Percentiles rank a stretch among this genome's conserved stretches.
Evolutionary conservation across 2,888 invertebrate genomes (phyloP).

Genomic region (Aphodius sticticus): DNA sequence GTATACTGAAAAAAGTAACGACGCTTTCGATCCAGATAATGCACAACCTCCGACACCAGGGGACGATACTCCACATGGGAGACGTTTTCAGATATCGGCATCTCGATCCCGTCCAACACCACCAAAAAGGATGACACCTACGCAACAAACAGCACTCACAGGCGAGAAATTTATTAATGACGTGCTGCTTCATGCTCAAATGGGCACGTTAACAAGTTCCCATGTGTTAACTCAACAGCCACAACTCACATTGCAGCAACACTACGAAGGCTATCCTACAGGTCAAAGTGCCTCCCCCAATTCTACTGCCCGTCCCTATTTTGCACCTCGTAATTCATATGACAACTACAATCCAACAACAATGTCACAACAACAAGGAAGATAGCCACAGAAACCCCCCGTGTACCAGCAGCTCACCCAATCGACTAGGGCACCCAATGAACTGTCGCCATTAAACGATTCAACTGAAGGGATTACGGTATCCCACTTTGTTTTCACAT

Average conservation of each 20-base stretch:
- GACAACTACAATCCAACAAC: background rate
- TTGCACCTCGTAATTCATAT: background rate
- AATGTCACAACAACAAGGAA: slow-evolving; percentile 4
- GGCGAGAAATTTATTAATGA: slow-evolving; percentile 36
- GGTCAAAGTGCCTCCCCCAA: background rate
- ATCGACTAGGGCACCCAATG: no score
- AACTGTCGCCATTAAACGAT: background rate
- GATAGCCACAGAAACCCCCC: background rate
- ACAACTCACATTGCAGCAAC: background rate
- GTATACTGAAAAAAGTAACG: slow-evolving; percentile 4
- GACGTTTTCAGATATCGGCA: background rate
- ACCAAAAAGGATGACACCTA: background rate
- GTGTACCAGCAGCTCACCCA: slow-evolving; percentile 4
- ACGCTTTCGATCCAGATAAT: background rate
- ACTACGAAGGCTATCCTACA: background rate
- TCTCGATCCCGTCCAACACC: background rate
- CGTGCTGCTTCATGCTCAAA: slow-evolving; percentile 33
- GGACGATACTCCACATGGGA: background rate
- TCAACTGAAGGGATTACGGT: background rate
- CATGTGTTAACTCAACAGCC: slow-evolving; percentile 7
- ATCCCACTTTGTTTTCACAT: background rate
- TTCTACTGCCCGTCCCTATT: background rate
- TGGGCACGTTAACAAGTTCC: slow-evolving; percentile 32
- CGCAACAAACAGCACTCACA: slow-evolving; percentile 13
- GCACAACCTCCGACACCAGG: slow-evolving; percentile 5